Base-by-base conservation (phyloP, 2,888 invertebrate genomes). In the Cheilosia vulpina region DNA sequence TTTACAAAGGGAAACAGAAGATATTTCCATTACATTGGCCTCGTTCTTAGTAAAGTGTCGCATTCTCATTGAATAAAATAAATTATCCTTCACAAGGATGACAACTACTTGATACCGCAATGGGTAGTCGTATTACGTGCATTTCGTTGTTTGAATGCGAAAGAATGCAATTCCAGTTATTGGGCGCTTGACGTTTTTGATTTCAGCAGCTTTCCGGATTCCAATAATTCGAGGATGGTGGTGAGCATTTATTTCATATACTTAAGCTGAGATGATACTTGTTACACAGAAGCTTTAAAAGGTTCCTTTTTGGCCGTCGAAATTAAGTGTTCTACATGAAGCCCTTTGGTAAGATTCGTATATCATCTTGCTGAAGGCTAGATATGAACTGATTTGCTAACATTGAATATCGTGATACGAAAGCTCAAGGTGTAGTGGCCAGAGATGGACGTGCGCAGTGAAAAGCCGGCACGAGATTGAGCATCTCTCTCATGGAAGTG, bases 81-180 rank as follows among this genome's bases (percentile, higher is more conserved):
- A 72, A 72, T 72, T 62, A 72, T 27, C 60, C 63, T 15, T 17
- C 19, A 21, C 15, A 31, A 68, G 68, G 68, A 43, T 50, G 47
- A 47, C 57, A 60, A 65, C 38, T 53, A 68, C 77, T 77, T 83
- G 71, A 76, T 65, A 45, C 34, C 31, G 60, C 43, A 45, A 17
- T 17, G 45, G 13, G 50, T 11, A 50, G 11, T 71, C 38, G 60
- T 63, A 69, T 69, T 45, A 31, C 7, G n/a, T 17, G 47, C 47
- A 19, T 55, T 57, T 38, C 50, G 55, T 7, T 21, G 50, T 58
- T 62, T 34, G 15, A 17, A 13, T 11, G 21, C 38, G 17, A 45
- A 38, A 47, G 63, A 58, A 50, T 55, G 21, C 72, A 69, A 78
- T 75, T 83, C 27, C 69, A 78, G n/a, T n/a, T n/a, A 73, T 52